Evolutionary conservation across 2,888 invertebrate genomes (phyloP).

Genomic region (Ochlodes sylvanus): DNA sequence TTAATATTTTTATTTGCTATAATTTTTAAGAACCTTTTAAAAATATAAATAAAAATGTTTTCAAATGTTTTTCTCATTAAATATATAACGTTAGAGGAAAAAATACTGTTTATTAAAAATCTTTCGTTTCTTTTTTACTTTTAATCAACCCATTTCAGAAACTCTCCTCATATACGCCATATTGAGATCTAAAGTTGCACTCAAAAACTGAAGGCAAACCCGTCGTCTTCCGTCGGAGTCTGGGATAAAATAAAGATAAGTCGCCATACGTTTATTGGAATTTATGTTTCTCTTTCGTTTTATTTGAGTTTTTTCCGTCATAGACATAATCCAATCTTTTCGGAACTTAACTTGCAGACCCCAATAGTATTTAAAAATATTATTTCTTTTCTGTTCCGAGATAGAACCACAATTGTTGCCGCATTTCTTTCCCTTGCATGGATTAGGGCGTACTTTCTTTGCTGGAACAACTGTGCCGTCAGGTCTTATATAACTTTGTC

Average conservation of each 20-base stretch:
- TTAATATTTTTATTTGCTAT: no score
- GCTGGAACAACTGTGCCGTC: background rate
- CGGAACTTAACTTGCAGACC: background rate
- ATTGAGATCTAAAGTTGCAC: background rate
- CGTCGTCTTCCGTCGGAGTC: background rate
- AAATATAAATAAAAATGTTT: no score
- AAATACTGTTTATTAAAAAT: no score
- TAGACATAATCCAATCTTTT: background rate
- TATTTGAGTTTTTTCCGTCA: background rate
- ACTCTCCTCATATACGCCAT: background rate
- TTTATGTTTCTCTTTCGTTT: background rate
- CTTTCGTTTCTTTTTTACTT: no score
- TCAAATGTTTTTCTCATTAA: no score
- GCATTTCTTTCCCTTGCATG: background rate
- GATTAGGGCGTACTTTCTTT: background rate
- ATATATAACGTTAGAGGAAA: no score
- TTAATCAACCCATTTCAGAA: no score
- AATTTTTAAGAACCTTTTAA: no score
- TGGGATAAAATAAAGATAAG: background rate
- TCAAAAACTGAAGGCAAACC: background rate
- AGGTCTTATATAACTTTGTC: background rate
- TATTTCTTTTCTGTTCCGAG: background rate
- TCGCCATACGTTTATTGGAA: background rate
- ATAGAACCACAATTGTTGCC: background rate
- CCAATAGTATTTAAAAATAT: constrained; percentile 1